Evolutionary conservation across 2,797 vertebrate genomes (phyloP).

Genomic region (Macropodus opercularis): DNA sequence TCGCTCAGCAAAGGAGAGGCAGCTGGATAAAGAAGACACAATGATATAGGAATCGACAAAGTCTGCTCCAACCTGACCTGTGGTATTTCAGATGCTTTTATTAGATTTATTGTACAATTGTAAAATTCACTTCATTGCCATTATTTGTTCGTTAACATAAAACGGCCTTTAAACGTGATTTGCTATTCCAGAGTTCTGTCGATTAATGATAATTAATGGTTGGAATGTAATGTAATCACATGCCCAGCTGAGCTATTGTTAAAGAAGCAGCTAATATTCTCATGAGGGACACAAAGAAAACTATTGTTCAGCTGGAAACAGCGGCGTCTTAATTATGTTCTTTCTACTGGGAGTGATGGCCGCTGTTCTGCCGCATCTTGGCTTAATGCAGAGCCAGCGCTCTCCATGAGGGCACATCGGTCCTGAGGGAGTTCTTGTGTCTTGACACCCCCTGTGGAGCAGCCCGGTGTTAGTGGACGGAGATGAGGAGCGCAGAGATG

Average conservation of each 20-base stretch:
- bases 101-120: not conserved
- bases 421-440: conserved; percentile 45
- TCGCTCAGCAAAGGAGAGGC: conserved; percentile 35
- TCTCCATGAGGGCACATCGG: conserved; percentile 56
- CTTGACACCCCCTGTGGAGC: conserved; percentile 43
- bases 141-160: not conserved
- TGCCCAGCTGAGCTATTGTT: not conserved
- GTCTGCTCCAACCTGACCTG: conserved; percentile 1
- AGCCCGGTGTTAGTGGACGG: conserved; percentile 10
- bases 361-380: conserved; percentile 23
- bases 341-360: conserved; percentile 39
- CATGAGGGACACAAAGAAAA: not conserved
- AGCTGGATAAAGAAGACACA: conserved; percentile 13
- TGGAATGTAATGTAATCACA: too few species aligned
- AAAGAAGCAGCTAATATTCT: not conserved
- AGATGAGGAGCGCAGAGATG: conserved; percentile 27
- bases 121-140: not conserved
- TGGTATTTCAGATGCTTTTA: not conserved
- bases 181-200: not conserved
- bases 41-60: not conserved
- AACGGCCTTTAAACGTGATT: not conserved
- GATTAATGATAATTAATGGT: not conserved
- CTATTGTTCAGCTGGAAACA: conserved; percentile 33
- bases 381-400: conserved; percentile 46
- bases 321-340: conserved; percentile 46